Percentiles rank a stretch among this genome's conserved stretches.
Evolutionary conservation across 37 sponge, comb jelly and placozoan species (phyloP).

Genomic region (Theonella swinhoei): DNA sequence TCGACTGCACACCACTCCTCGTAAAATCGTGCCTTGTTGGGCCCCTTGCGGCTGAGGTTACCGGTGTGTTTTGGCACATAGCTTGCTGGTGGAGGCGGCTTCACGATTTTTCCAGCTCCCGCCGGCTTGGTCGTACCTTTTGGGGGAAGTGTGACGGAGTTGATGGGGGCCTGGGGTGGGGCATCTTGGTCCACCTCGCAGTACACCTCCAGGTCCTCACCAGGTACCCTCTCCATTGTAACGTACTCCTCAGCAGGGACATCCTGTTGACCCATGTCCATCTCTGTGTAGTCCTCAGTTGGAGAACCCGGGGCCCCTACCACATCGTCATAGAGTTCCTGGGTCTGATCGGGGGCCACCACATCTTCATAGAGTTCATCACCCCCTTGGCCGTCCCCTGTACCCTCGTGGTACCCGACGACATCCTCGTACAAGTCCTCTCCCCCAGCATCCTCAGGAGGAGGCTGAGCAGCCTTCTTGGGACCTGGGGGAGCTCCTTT

Average conservation of each 20-base stretch:
- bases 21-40: constrained; percentile 28
- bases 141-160: background rate
- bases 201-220: constrained; percentile 42
- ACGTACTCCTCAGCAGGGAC: background rate
- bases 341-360: background rate
- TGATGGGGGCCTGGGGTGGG: background rate
- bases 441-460: background rate
- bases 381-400: background rate
- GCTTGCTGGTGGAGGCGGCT: background rate
- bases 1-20: constrained; percentile 33
- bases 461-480: background rate
- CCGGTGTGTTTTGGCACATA: background rate
- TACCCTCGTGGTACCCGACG: background rate
- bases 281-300: constrained; percentile 37
- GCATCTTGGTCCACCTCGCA: constrained; percentile 31
- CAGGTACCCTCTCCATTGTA: background rate
- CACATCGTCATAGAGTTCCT: constrained; percentile 57
- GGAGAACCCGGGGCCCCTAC: background rate
- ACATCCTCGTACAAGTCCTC: constrained; percentile 32
- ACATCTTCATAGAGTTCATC: constrained; percentile 57
- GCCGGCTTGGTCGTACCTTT: background rate
- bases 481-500: background rate
- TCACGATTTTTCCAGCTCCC: background rate
- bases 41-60: constrained; percentile 26
- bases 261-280: constrained; percentile 7